A percentile compares a stretch with the other conserved stretches of the same genome.
These are phyloP conservation scores for Anthrax anthrax DNA, from an alignment of 2,888 invertebrate species.

Conservation along the genomic window DNA sequence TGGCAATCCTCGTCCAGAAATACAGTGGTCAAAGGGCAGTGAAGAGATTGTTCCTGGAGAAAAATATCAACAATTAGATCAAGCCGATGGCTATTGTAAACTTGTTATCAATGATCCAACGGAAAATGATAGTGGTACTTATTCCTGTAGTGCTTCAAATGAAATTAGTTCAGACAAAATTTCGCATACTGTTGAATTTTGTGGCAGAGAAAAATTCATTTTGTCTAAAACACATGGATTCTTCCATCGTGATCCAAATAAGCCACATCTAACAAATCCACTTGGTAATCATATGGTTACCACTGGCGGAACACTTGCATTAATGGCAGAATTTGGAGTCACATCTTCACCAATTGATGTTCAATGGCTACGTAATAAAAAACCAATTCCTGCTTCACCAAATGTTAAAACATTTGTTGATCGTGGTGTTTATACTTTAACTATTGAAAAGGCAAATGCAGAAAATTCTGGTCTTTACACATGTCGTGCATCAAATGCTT, in stretches of 20 bases:
- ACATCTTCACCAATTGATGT: constrained; percentile 58
- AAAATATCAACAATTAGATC: constrained; percentile 49
- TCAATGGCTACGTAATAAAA: constrained; percentile 57
- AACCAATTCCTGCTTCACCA: constrained; percentile 42
- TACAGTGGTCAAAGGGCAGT: constrained; percentile 65
- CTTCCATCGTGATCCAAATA: constrained; percentile 38
- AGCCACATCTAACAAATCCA: constrained; percentile 53
- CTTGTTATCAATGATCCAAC: constrained; percentile 51
- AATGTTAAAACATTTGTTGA: constrained; percentile 53
- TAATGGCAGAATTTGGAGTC: constrained; percentile 57
- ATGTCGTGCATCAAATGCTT: constrained; percentile 58
- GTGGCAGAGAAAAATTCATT: constrained; percentile 35
- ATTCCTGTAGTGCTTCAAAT: constrained; percentile 62
- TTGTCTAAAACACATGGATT: constrained; percentile 33
- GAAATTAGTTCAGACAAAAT: constrained; percentile 59
- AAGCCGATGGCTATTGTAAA: constrained; percentile 60
- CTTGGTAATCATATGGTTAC: constrained; percentile 58
- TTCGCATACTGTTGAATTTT: constrained; percentile 54
- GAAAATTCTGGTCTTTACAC: constrained; percentile 63
- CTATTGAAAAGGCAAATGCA: constrained; percentile 55
- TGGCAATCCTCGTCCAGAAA: constrained; percentile 55
- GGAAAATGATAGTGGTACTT: constrained; percentile 54
- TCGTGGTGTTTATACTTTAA: constrained; percentile 56
- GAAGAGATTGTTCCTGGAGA: constrained; percentile 38
- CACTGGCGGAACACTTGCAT: constrained; percentile 62